These are phyloP conservation scores for Palloptera scutellata DNA, from an alignment of 2,888 invertebrate species.

Conservation along the genomic window DNA sequence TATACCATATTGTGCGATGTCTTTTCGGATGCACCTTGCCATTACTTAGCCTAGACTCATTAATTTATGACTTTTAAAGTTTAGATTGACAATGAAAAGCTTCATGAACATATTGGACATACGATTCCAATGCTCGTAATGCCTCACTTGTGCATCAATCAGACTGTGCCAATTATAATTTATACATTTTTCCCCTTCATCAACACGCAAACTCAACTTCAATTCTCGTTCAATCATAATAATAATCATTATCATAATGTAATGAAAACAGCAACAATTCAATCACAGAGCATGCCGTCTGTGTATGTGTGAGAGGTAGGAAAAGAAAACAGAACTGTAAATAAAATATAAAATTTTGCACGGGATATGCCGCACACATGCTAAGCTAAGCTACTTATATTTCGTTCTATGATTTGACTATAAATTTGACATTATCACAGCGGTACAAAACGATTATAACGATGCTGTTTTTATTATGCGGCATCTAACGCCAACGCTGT, in stretches of 20 bases:
- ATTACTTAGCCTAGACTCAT: background rate
- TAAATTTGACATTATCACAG: constrained; percentile 23
- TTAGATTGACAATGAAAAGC: too few relatives aligned
- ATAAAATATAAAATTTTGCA: background rate
- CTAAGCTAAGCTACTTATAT: constrained; percentile 33
- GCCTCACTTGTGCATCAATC: too few relatives aligned
- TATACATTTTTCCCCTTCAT: too few relatives aligned
- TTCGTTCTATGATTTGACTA: constrained; percentile 22
- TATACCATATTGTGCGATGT: background rate
- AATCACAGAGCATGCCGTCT: background rate
- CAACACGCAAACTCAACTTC: too few relatives aligned
- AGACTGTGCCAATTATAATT: too few relatives aligned
- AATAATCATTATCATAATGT: too few relatives aligned
- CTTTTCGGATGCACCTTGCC: background rate
- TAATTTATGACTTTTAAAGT: too few relatives aligned
- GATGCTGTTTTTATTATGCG: background rate
- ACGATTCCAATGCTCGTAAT: too few relatives aligned
- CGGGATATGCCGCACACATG: background rate
- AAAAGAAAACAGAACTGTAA: background rate
- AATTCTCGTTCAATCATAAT: too few relatives aligned
- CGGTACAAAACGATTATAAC: background rate
- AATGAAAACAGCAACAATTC: too few relatives aligned
- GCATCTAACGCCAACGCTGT: background rate
- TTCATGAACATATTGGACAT: too few relatives aligned
- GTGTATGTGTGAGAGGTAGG: background rate